phyloP scores from a whole-genome alignment of 2,888 invertebrate species.

The Drosophila recens region DNA sequence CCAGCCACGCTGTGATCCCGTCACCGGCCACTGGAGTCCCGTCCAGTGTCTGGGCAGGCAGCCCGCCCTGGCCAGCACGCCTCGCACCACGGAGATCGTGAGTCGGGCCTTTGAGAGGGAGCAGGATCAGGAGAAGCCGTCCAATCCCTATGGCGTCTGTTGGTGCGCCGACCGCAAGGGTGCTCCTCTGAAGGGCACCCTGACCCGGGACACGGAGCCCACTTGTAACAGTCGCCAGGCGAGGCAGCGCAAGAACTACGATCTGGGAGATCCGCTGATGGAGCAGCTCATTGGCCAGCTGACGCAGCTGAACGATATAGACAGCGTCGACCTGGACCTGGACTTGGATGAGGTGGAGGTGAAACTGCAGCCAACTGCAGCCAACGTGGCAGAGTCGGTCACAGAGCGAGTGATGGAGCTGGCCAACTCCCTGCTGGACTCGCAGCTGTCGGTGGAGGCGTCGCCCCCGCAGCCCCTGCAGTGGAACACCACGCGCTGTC shows the following conservation, averaged over 20 bases:
- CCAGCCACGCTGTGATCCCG: conserved; percentile 90
- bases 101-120: conserved; percentile 73
- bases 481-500: conserved; percentile 85
- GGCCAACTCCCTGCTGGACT: conserved; percentile 82
- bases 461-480: conserved; percentile 73
- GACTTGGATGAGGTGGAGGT: conserved; percentile 69
- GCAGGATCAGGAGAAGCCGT: conserved; percentile 18
- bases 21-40: conserved; percentile 91
- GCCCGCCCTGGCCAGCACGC: conserved; percentile 76
- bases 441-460: conserved; percentile 83
- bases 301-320: conserved; percentile 86
- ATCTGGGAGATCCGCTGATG: conserved; percentile 86
- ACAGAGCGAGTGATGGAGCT: conserved; percentile 81
- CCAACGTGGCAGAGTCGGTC: conserved; percentile 46
- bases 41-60: conserved; percentile 91
- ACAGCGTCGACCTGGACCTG: conserved; percentile 26
- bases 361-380: conserved; percentile 26
- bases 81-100: conserved; percentile 55
- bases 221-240: conserved; percentile 93
- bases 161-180: conserved; percentile 95
- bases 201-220: conserved; percentile 91
- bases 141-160: conserved; percentile 89
- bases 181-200: conserved; percentile 92
- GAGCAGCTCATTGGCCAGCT: conserved; percentile 90
- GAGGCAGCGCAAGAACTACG: conserved; percentile 86